phyloP scores from a whole-genome alignment of 2,797 vertebrate genomes.

The Eurystomus glaucurus region DNA sequence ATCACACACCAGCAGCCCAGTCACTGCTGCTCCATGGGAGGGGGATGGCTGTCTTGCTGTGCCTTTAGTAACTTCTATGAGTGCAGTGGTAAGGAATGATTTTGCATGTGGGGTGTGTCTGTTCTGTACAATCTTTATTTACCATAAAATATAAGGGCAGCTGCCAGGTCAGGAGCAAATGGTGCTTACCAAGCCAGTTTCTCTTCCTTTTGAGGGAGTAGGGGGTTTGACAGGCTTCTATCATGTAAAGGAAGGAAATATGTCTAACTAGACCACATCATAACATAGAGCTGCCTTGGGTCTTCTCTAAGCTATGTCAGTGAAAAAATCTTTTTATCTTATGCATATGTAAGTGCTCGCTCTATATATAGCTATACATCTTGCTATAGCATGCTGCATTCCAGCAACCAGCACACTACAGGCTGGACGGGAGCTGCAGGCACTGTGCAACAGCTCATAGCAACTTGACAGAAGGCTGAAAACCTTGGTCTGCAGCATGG shows the following conservation, averaged over 20 bases:
- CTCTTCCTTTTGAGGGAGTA: background rate
- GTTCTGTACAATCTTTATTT: background rate
- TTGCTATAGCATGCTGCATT: background rate
- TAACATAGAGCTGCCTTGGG: background rate
- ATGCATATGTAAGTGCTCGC: background rate
- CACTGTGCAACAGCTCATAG: background rate
- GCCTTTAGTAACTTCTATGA: accelerated
- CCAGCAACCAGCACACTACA: background rate
- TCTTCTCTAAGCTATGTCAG: background rate
- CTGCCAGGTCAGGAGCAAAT: background rate
- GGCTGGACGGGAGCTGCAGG: background rate
- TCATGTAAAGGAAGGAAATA: background rate
- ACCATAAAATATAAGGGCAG: background rate
- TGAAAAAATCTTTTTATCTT: background rate
- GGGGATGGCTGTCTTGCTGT: background rate
- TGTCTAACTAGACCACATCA: background rate
- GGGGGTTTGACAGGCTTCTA: accelerated
- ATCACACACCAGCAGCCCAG: background rate
- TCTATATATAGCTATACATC: accelerated
- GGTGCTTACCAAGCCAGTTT: background rate
- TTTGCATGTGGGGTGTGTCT: background rate
- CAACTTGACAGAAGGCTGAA: background rate
- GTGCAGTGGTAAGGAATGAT: background rate
- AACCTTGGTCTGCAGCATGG: background rate
- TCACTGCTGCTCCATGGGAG: accelerated